phyloP scores from a whole-genome alignment of 2,113 vertebrate genomes.

The Microcebus tavaratra region DNA sequence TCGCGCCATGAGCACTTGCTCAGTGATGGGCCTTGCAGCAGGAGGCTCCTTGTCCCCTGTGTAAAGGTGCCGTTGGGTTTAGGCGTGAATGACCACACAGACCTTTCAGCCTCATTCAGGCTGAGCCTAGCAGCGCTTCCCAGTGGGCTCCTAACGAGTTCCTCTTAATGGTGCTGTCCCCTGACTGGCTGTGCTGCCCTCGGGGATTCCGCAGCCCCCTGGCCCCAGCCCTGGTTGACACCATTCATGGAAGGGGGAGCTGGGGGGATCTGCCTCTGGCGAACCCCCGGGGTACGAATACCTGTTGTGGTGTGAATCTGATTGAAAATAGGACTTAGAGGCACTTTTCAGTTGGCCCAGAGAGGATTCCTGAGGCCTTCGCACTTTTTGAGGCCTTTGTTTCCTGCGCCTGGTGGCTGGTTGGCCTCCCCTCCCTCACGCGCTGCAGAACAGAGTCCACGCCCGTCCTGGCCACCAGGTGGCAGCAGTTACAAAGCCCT shows the following conservation, averaged over 20 bases:
- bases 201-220: not conserved
- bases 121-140: not conserved
- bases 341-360: not conserved
- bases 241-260: not conserved
- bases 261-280: not conserved
- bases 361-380: not conserved
- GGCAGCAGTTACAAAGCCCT: not conserved
- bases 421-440: not conserved
- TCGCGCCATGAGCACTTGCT: not conserved
- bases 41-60: not conserved
- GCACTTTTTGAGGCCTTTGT: no score
- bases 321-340: not conserved
- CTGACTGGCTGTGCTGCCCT: no score
- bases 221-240: not conserved
- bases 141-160: not conserved
- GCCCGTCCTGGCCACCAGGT: not conserved
- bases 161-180: not conserved
- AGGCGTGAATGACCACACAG: no score
- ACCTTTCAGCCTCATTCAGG: not conserved
- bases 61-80: no score
- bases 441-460: not conserved
- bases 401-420: no score
- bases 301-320: not conserved
- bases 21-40: not conserved
- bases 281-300: not conserved